These are phyloP conservation scores for Spea bombifrons DNA, from an alignment of 2,113 vertebrate species.

Conservation along the genomic window DNA sequence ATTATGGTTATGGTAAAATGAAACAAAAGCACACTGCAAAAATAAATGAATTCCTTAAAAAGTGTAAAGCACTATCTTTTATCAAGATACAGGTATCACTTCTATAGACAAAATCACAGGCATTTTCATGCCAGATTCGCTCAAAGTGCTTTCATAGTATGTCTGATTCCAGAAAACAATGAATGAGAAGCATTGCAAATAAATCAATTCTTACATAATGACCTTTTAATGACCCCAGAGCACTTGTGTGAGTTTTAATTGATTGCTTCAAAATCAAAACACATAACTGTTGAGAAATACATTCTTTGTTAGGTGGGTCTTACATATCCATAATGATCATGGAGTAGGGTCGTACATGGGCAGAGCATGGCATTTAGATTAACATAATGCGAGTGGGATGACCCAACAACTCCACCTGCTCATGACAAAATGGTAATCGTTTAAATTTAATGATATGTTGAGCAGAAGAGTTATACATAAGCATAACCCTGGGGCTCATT, in stretches of 20 bases:
- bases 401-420: too few relatives aligned
- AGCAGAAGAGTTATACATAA: too few relatives aligned
- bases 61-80: constrained; percentile 19
- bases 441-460: too few relatives aligned
- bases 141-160: constrained; percentile 20
- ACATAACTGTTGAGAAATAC: constrained; percentile 19
- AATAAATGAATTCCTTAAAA: constrained; percentile 14
- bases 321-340: too few relatives aligned
- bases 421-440: too few relatives aligned
- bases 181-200: constrained; percentile 31
- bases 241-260: constrained; percentile 35
- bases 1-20: too few relatives aligned
- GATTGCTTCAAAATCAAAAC: constrained; percentile 11
- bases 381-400: too few relatives aligned
- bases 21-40: too few relatives aligned
- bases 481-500: too few relatives aligned
- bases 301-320: too few relatives aligned
- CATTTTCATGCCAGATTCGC: constrained; percentile 25
- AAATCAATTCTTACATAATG: constrained; percentile 26
- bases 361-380: too few relatives aligned
- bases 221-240: constrained; percentile 33
- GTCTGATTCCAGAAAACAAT: constrained; percentile 35
- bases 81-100: constrained; percentile 2
- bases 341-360: too few relatives aligned
- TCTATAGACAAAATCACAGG: constrained; percentile 12